Evolutionary conservation across 2,113 vertebrate genomes (phyloP), one percentile per base, ranked within the genome.

Genomic region (Aphyosemion australe): DNA sequence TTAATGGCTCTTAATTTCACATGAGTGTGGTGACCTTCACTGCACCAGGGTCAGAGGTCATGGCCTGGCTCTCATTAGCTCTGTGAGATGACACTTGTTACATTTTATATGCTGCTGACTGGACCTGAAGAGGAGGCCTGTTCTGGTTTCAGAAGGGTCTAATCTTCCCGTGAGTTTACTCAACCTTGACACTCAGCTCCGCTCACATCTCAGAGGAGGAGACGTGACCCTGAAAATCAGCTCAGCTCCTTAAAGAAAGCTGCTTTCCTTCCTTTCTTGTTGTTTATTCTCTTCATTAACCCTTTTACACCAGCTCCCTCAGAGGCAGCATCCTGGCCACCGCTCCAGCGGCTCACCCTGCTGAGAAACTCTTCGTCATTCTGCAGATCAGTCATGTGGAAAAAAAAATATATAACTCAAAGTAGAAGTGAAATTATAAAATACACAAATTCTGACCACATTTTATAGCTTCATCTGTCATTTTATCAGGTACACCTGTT

Each of bases 1-100:
- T 83, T 90, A 89, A 91, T 85, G 74, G 83, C 74, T 77, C 80
- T 85, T 88, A 84, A 89, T 87, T 89, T 90, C 86, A 90, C 85
- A 84, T 89, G 79, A 32, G 32, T 60, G 48, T 51, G 55, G 73
- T 26, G 78, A 86, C 84, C 81, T 82, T 61, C 61, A 51, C 61
- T 78, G 64, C 76, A 7, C 2, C 12, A 48, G 32, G 87, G 69
- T 87, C 82, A 86, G 39, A 76, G 91, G 89, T 89, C 61, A 3
- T 6, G 68, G 69, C 74, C 76, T 15, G 43, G 59, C 79, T 78
- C 84, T 89, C 67, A 80, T 90, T 80, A 92, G 85, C 85, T 84
- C 79, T 65, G 72, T 83, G 80, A 79, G 83, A 78, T 71, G 69
- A 88, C 81, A 64, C 78, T 57, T 70, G 79, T 73, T 73, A 64